Base-by-base conservation (phyloP, 2,113 vertebrate species). In the Passer domesticus region DNA sequence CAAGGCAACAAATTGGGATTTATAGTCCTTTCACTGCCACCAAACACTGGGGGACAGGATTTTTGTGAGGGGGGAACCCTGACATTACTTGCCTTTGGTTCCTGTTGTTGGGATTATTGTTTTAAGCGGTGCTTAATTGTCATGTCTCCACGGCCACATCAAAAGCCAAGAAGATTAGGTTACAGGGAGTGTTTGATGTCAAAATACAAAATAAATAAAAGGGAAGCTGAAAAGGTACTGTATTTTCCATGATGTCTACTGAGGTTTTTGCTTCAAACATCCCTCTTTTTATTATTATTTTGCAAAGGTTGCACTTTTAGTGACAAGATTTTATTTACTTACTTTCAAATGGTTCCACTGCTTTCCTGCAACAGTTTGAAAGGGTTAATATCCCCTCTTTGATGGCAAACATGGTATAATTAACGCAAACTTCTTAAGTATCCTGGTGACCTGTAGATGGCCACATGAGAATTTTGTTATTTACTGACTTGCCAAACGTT, bases 91-190 rank as follows among this genome's bases (percentile, higher is more conserved):
- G 92, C 89, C 87, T 95, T 96, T 94, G 73, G 93, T 94, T 96
- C 87, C 92, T 15, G 43, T 94, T 96, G 93, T 96, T 90, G 82
- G 84, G 95, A 97, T 97, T 97, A 96, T 95, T 97, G 95, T 97
- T 97, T 97, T 96, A 97, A 97, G 92, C 95, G 56, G 4, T 80
- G 92, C 95, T 96, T 96, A 97, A 96, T 96, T 97, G 96, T 97
- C 97, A 95, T 97, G 96, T 96, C 95, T 97, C 96, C 94, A 96
- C 84, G 79, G 95, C 97, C 96, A 97, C 96, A 97, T 97, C 96
- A 97, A 97, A 97, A 96, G 94, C 87, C 92, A 73, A 96, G 88
- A 80, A 94, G 96, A 97, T 97, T 97, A 96, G 92, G 95, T 97
- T 97, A 96, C 95, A 95, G 92, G 82, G 95, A 97, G 95, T 88